phyloP scores from a whole-genome alignment of 2,113 vertebrate genomes.

The Elachura formosa region DNA sequence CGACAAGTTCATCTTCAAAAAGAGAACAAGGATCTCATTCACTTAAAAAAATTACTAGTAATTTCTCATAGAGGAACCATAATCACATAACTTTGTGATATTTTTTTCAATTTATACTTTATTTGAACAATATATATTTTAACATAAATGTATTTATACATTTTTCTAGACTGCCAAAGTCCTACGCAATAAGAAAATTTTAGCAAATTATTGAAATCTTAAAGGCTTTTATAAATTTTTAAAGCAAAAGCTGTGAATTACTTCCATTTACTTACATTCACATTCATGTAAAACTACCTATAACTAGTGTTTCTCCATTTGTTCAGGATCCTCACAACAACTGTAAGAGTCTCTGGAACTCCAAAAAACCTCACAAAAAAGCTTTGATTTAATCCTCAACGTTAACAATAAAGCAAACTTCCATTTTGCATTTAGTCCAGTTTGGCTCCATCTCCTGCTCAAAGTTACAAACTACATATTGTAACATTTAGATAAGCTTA shows the following conservation, averaged over 20 bases:
- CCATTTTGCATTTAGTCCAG: not conserved
- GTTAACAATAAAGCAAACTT: not conserved
- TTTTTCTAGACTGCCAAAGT: not conserved
- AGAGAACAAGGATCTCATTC: not conserved
- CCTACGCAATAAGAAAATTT: not conserved
- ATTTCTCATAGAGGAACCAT: not conserved
- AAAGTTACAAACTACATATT: not conserved
- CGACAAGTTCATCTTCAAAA: not conserved
- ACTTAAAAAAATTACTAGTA: not conserved
- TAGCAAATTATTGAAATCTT: not conserved
- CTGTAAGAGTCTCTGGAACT: not conserved
- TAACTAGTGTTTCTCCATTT: not conserved
- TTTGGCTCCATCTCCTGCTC: constrained; percentile 43
- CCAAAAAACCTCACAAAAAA: not conserved
- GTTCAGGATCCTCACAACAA: not conserved
- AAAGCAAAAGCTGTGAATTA: not conserved
- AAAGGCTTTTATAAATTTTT: not conserved
- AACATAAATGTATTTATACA: not conserved
- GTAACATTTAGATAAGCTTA: not conserved
- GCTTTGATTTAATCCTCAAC: not conserved
- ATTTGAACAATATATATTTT: not conserved
- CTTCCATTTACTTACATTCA: not conserved
- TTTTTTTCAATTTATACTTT: not conserved
- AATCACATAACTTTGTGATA: not conserved
- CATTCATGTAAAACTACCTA: not conserved